Conservation (phyloP, 2,888 invertebrate genomes). For the Drosophila pseudotakahashii region DNA sequence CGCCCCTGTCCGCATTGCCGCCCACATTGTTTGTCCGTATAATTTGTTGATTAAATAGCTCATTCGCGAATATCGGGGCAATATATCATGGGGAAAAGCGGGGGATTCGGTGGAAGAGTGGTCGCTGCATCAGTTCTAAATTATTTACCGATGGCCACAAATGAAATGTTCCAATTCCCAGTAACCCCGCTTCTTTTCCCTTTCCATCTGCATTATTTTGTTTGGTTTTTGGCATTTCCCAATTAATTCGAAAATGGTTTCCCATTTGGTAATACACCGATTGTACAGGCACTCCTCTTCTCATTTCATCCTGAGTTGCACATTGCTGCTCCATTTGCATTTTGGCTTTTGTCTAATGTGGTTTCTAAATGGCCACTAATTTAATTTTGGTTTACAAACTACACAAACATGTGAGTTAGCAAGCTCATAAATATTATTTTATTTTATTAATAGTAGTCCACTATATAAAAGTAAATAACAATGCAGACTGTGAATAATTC, state of each 20-base stretch:
- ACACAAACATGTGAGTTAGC: background rate
- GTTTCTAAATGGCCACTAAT: slow-evolving; percentile 30
- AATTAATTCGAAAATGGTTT: slow-evolving; percentile 31
- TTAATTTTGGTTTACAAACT: slow-evolving; percentile 4
- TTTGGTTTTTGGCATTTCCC: slow-evolving; percentile 19
- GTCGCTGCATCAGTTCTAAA: slow-evolving; percentile 31
- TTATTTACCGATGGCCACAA: slow-evolving; percentile 48
- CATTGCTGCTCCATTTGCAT: background rate
- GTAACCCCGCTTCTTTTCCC: background rate
- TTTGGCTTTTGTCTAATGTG: slow-evolving; percentile 23
- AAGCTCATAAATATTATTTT: too few species aligned
- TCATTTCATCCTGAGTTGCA: background rate
- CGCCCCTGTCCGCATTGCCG: slow-evolving; percentile 6
- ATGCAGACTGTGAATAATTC: background rate
- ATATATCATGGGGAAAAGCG: slow-evolving; percentile 11
- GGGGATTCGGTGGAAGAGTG: slow-evolving; percentile 9
- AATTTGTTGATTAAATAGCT: slow-evolving; percentile 44
- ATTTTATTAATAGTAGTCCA: too few species aligned
- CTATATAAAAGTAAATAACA: background rate
- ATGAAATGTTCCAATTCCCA: slow-evolving; percentile 25
- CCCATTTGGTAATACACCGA: background rate
- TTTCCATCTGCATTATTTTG: background rate
- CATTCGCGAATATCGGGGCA: slow-evolving; percentile 10
- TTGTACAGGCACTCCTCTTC: too few species aligned
- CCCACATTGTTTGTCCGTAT: slow-evolving; percentile 29